Conservation (phyloP, 1,140 invertebrate genomes). For the Bombus affinis region DNA sequence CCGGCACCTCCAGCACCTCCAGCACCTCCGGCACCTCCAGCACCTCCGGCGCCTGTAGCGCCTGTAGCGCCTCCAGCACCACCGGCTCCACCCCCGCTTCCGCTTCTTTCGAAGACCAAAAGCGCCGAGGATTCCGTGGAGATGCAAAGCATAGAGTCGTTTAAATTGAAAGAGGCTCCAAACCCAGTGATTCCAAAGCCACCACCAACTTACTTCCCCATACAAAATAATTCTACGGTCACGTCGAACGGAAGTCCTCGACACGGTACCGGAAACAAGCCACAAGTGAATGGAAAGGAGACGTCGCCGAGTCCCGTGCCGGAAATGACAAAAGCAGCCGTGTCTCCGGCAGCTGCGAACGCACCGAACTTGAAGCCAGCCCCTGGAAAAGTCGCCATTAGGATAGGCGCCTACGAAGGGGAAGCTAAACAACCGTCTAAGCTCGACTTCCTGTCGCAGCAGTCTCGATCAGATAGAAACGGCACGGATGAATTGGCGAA, state of each 20-base stretch:
- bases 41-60: background rate
- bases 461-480: slow-evolving; percentile 68
- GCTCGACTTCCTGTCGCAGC: slow-evolving; percentile 86
- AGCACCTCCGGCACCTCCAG: slow-evolving; percentile 52
- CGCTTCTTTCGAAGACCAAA: slow-evolving; percentile 61
- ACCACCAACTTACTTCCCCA: slow-evolving; percentile 86
- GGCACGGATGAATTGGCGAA: slow-evolving; percentile 62
- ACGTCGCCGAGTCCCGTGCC: slow-evolving; percentile 47
- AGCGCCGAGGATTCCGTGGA: slow-evolving; percentile 83
- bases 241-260: slow-evolving; percentile 63
- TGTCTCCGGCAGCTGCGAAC: slow-evolving; percentile 29
- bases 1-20: slow-evolving; percentile 51
- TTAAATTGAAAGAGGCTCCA: slow-evolving; percentile 86
- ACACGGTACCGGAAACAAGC: slow-evolving; percentile 52
- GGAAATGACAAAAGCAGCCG: slow-evolving; percentile 49
- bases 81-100: slow-evolving; percentile 70
- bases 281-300: slow-evolving; percentile 50
- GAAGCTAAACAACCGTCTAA: slow-evolving; percentile 86
- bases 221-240: slow-evolving; percentile 47
- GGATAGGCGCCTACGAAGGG: slow-evolving; percentile 78
- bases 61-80: slow-evolving; percentile 55
- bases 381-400: slow-evolving; percentile 77
- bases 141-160: slow-evolving; percentile 89
- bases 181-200: slow-evolving; percentile 84
- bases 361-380: slow-evolving; percentile 38